phyloP scores from a whole-genome alignment of 2,888 invertebrate genomes.

The Hipparchia semele region DNA sequence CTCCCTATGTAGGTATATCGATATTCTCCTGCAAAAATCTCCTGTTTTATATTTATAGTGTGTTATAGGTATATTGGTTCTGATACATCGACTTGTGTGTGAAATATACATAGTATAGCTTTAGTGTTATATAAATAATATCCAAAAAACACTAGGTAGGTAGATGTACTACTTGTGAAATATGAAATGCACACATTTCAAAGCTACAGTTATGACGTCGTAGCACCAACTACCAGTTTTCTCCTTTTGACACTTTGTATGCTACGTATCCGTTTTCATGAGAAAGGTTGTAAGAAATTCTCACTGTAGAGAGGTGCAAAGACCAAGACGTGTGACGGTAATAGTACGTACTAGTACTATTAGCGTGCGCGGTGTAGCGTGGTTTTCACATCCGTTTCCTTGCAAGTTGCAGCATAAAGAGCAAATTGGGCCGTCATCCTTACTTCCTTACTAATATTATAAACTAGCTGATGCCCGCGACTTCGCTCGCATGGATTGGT shows the following conservation, averaged over 20 bases:
- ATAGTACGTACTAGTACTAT: constrained; percentile 10
- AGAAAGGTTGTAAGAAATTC: constrained; percentile 13
- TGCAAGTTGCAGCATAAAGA: constrained; percentile 24
- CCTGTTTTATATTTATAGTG: too few species aligned
- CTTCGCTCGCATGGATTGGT: too few species aligned
- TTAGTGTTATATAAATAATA: too few species aligned
- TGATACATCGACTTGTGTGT: too few species aligned
- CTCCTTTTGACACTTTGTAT: not conserved
- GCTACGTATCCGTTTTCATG: constrained; percentile 9
- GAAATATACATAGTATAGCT: too few species aligned
- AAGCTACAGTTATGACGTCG: not conserved
- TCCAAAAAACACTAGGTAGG: too few species aligned
- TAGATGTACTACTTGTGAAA: too few species aligned
- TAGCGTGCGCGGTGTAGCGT: constrained; percentile 8
- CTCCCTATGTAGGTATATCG: too few species aligned
- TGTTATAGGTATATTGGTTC: too few species aligned
- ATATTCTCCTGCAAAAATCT: too few species aligned
- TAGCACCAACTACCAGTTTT: not conserved
- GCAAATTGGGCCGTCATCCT: constrained; percentile 10
- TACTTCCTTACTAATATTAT: too few species aligned
- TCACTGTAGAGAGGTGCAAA: constrained; percentile 8
- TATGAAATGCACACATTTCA: not conserved
- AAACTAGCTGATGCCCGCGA: too few species aligned
- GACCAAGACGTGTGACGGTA: constrained; percentile 15
- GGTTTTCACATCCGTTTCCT: not conserved